Conservation (phyloP, 2,888 invertebrate species). For the Shargacucullia verbasci region DNA sequence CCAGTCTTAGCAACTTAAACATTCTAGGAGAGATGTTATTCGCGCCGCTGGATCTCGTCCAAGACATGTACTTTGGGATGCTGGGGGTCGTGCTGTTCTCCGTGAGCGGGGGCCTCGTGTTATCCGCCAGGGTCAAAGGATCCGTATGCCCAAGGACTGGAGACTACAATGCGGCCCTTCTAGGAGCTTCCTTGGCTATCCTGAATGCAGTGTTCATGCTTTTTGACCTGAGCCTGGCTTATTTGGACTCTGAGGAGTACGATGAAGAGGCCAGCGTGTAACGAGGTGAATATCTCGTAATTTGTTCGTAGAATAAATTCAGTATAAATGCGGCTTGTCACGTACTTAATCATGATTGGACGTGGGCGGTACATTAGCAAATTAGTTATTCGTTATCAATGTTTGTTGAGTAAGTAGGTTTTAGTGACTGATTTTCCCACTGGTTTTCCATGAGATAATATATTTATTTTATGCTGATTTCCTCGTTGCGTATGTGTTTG, state of each 20-base stretch:
- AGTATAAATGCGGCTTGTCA: slow-evolving; percentile 49
- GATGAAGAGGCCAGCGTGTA: slow-evolving; percentile 81
- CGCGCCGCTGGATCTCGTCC: slow-evolving; percentile 82
- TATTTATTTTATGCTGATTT: slow-evolving; percentile 11
- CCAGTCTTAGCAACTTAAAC: slow-evolving; percentile 52
- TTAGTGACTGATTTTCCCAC: slow-evolving; percentile 11
- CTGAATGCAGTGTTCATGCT: slow-evolving; percentile 76
- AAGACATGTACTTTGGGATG: slow-evolving; percentile 83
- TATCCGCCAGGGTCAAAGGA: slow-evolving; percentile 67
- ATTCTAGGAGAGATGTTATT: slow-evolving; percentile 84
- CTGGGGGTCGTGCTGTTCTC: slow-evolving; percentile 76
- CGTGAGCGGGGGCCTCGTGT: slow-evolving; percentile 74
- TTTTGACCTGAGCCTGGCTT: slow-evolving; percentile 80
- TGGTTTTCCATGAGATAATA: slow-evolving; percentile 24
- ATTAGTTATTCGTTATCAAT: slow-evolving; percentile 21
- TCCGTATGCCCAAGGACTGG: slow-evolving; percentile 74
- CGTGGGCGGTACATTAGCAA: slow-evolving; percentile 31
- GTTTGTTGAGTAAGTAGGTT: slow-evolving; percentile 18
- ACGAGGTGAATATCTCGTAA: slow-evolving; percentile 60
- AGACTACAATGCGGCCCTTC: slow-evolving; percentile 68
- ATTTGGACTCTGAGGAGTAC: slow-evolving; percentile 83
- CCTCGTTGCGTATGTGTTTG: not conserved
- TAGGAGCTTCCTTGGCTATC: slow-evolving; percentile 71
- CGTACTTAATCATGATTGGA: slow-evolving; percentile 14
- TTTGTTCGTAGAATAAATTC: slow-evolving; percentile 29